Percentiles rank a stretch among this genome's conserved stretches.
Conservation (phyloP, 2,113 vertebrate species). For the Melanerpes aurifrons region DNA sequence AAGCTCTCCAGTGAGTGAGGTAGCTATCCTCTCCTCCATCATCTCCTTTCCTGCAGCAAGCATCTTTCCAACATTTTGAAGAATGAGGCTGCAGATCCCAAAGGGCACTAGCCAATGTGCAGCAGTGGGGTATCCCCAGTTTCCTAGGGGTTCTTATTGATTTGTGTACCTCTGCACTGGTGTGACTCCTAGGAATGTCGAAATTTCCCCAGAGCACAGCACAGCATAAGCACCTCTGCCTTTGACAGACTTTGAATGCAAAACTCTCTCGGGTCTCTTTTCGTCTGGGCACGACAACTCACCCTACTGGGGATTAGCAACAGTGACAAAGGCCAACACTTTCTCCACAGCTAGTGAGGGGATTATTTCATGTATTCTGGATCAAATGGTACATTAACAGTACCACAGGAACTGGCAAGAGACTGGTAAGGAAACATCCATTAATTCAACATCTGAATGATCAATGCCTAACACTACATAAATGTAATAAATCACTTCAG, state of each 20-base stretch:
- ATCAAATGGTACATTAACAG: slow-evolving; percentile 15
- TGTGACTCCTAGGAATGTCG: neutral
- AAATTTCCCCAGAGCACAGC: neutral
- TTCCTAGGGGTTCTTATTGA: fast-evolving
- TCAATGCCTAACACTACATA: slow-evolving; percentile 29
- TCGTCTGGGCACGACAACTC: neutral
- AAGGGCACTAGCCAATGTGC: neutral
- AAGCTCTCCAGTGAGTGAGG: neutral
- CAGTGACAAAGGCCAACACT: neutral
- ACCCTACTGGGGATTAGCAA: neutral
- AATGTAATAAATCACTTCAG: slow-evolving; percentile 45
- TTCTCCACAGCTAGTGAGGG: neutral
- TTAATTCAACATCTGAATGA: slow-evolving; percentile 51
- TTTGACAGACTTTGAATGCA: neutral
- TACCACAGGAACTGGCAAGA: slow-evolving; percentile 24
- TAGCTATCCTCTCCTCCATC: neutral
- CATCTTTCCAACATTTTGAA: neutral
- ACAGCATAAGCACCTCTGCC: neutral
- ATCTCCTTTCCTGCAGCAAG: neutral
- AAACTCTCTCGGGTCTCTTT: neutral
- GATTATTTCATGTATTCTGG: neutral
- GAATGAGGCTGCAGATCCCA: neutral
- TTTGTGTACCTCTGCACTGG: neutral
- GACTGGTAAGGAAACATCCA: slow-evolving; percentile 30
- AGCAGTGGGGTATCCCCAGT: neutral